A percentile compares a stretch with the other conserved stretches of the same genome.
Conservation (phyloP, 2,797 vertebrate species). For the Micrastur ruficollis region DNA sequence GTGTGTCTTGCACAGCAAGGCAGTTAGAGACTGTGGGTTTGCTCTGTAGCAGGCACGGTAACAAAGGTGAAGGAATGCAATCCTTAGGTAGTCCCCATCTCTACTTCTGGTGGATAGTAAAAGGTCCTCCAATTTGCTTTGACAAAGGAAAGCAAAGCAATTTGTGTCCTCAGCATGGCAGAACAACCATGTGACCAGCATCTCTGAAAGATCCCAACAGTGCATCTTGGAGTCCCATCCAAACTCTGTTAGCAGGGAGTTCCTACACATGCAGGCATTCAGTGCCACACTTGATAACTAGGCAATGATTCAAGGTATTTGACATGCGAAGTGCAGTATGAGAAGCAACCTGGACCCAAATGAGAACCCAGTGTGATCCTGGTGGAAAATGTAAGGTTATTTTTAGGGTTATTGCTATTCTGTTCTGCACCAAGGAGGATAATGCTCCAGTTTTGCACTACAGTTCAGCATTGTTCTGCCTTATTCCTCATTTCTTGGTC, state of each 20-base stretch:
- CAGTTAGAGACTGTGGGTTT: background rate
- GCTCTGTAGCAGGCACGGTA: background rate
- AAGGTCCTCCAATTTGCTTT: background rate
- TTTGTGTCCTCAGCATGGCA: background rate
- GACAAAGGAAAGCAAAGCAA: background rate
- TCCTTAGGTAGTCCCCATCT: background rate
- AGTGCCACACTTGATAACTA: background rate
- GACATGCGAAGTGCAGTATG: background rate
- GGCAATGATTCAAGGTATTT: background rate
- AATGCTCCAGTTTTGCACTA: background rate
- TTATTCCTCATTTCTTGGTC: background rate
- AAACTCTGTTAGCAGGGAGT: background rate
- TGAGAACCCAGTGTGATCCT: background rate
- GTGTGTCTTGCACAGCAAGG: background rate
- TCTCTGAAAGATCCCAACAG: background rate
- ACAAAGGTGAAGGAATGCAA: background rate
- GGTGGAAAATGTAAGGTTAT: background rate
- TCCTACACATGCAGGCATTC: background rate
- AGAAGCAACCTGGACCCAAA: background rate
- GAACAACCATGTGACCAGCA: background rate
- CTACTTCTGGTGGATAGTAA: background rate
- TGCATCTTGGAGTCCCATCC: background rate
- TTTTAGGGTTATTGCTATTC: background rate
- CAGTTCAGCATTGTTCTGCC: background rate
- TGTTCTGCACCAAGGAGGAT: background rate